These are phyloP conservation scores for Leptinotarsa defecta DNA, from an alignment of 1,140 invertebrate genomes.

Conservation along the genomic window DNA sequence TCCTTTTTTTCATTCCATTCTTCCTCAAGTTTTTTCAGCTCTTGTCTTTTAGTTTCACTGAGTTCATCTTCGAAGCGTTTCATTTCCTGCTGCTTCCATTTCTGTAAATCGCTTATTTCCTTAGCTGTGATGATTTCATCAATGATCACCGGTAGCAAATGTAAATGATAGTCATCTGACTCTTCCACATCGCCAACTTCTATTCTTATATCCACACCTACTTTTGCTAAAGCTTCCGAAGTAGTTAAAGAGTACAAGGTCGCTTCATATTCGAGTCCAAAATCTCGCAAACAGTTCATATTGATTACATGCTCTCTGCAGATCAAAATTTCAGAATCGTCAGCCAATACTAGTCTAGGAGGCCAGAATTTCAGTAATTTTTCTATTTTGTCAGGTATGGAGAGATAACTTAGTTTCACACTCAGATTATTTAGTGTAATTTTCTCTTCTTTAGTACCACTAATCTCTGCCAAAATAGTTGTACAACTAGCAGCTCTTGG, in stretches of 20 bases:
- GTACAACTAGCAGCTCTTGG: conserved; percentile 55
- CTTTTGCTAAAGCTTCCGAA: conserved; percentile 27
- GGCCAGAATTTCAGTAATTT: conserved; percentile 55
- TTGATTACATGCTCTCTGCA: conserved; percentile 36
- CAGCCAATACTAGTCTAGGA: conserved; percentile 56
- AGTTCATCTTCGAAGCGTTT: conserved; percentile 59
- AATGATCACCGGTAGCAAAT: conserved; percentile 57
- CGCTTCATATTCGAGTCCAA: neutral
- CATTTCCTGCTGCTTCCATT: conserved; percentile 61
- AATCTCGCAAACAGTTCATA: neutral
- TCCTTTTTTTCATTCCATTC: conserved; percentile 39
- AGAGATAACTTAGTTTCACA: conserved; percentile 59
- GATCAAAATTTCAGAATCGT: conserved; percentile 42
- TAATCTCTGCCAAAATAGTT: conserved; percentile 33
- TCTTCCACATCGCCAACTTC: conserved; percentile 47
- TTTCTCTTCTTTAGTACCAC: conserved; percentile 43
- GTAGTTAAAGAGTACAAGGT: conserved; percentile 19
- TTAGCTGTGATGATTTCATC: conserved; percentile 59
- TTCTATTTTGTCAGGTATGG: conserved; percentile 53
- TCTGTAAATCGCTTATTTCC: conserved; percentile 61
- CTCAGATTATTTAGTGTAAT: conserved; percentile 54
- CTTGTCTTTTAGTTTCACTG: conserved; percentile 52
- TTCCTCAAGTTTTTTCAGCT: conserved; percentile 30
- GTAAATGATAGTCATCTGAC: conserved; percentile 41
- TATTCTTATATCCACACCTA: conserved; percentile 31